Evolutionary conservation across 2,113 vertebrate species (phyloP).

Genomic region (Serilophus lunatus): DNA sequence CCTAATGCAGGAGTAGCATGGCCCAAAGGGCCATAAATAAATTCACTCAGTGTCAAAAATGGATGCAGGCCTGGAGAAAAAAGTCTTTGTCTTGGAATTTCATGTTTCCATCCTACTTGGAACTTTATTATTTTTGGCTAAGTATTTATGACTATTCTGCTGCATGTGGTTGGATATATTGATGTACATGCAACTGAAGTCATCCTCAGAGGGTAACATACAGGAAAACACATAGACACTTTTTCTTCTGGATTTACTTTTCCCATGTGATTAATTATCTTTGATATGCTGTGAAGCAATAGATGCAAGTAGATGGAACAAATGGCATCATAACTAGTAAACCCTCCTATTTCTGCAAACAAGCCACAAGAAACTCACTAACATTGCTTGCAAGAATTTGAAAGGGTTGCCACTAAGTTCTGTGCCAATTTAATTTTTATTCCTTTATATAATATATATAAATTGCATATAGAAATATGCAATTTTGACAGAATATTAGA

Average conservation of each 20-base stretch:
- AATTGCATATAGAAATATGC: neutral
- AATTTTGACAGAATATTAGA: neutral
- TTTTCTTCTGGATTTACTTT: conserved; percentile 20
- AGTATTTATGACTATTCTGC: neutral
- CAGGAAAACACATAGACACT: neutral
- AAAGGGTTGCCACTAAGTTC: neutral
- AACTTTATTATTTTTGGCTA: conserved; percentile 4
- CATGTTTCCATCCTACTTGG: conserved; percentile 10
- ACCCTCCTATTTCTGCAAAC: neutral
- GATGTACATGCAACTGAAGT: neutral
- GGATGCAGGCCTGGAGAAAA: neutral
- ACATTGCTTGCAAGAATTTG: neutral
- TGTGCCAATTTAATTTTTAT: neutral
- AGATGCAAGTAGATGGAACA: conserved; percentile 11
- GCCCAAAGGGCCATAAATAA: conserved; percentile 14
- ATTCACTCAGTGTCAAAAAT: neutral
- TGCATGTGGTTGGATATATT: neutral
- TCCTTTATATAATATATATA: neutral
- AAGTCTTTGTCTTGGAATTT: conserved; percentile 17
- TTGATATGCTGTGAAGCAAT: conserved; percentile 6
- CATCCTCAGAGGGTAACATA: neutral
- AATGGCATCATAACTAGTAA: conserved; percentile 30
- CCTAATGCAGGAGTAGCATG: neutral
- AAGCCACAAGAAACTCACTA: neutral
- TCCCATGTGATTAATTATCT: conserved; percentile 6